phyloP scores from a whole-genome alignment of 2,113 vertebrate genomes.

The Emberiza fucata region DNA sequence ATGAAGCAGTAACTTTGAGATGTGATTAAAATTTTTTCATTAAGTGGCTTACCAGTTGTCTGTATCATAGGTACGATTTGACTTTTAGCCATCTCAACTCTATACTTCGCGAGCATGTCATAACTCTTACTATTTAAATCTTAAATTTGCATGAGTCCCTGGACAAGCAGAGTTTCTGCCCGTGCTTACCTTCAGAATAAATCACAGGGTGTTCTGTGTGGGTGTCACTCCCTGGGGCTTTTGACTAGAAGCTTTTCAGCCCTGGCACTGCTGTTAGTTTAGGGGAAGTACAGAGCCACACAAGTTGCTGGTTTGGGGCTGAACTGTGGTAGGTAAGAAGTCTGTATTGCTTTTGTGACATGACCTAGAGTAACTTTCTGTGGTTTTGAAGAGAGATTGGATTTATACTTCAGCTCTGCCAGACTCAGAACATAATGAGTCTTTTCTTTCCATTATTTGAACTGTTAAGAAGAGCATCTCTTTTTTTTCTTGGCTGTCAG shows the following conservation, averaged over 20 bases:
- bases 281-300: neutral
- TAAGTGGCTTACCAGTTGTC: neutral
- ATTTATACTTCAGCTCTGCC: neutral
- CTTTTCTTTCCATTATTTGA: constrained; percentile 36
- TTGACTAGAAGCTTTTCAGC: neutral
- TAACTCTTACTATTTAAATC: neutral
- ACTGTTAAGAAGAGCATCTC: neutral
- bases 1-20: neutral
- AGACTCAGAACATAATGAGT: neutral
- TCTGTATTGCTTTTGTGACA: neutral
- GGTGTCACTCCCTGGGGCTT: neutral
- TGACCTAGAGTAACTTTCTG: neutral
- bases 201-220: neutral
- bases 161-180: neutral
- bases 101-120: neutral
- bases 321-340: neutral
- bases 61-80: neutral
- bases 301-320: neutral
- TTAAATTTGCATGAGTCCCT: neutral
- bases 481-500: neutral
- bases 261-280: neutral
- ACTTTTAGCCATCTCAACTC: neutral
- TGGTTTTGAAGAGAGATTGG: neutral
- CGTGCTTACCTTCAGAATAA: neutral
- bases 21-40: neutral